Percentiles rank a stretch among this genome's conserved stretches.
Evolutionary conservation across 2,797 vertebrate species (phyloP).

Genomic region (Onychomys leucogaster): DNA sequence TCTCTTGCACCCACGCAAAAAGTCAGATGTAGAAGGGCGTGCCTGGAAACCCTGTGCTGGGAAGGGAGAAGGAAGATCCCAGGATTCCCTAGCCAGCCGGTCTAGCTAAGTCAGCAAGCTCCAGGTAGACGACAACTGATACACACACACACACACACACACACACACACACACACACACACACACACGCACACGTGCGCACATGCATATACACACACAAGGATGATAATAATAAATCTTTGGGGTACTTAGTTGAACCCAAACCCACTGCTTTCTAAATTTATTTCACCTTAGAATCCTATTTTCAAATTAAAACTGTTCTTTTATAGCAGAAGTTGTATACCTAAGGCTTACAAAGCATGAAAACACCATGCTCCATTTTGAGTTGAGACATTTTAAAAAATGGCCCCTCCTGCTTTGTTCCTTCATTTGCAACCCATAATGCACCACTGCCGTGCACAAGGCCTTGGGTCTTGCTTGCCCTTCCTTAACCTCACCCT

Average conservation of each 20-base stretch:
- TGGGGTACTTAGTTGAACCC: background rate
- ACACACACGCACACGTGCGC: background rate
- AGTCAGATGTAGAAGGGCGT: background rate
- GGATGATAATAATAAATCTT: background rate
- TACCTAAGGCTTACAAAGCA: background rate
- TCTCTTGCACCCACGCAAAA: background rate
- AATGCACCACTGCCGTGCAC: background rate
- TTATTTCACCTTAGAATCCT: background rate
- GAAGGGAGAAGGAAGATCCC: background rate
- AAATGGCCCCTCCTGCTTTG: background rate
- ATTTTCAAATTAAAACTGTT: constrained; percentile 21
- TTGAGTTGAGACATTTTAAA: background rate
- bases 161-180: background rate
- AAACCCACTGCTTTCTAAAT: background rate
- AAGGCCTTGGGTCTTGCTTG: background rate
- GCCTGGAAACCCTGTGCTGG: background rate
- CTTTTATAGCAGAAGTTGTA: background rate
- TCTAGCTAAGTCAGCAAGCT: background rate
- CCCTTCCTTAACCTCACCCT: constrained; percentile 25
- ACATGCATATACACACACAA: background rate
- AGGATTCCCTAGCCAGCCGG: fast-evolving
- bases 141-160: no score
- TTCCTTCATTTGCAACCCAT: constrained; percentile 1
- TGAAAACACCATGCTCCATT: background rate
- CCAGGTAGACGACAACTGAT: background rate